Percentiles rank a stretch among this genome's conserved stretches.
Evolutionary conservation across 2,797 vertebrate species (phyloP).

Genomic region (Catharus ustulatus): DNA sequence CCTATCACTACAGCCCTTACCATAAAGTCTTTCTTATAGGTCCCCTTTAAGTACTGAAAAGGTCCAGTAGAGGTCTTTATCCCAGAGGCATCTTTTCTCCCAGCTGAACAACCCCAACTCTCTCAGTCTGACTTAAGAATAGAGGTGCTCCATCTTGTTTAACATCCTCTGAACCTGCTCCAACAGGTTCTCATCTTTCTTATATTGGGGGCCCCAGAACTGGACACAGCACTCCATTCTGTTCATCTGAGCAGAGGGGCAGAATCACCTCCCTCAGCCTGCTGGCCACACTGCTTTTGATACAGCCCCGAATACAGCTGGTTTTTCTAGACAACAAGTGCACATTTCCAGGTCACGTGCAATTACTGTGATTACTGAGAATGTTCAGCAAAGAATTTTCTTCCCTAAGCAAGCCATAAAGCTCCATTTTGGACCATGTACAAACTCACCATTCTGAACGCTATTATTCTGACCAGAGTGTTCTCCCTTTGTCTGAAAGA

Average conservation of each 20-base stretch:
- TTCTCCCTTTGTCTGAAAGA: background rate
- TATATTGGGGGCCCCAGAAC: background rate
- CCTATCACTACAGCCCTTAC: background rate
- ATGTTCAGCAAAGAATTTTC: background rate
- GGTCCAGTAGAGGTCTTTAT: background rate
- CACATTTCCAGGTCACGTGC: rapidly evolving
- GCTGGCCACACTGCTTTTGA: background rate
- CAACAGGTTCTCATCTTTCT: background rate
- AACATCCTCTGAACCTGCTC: background rate
- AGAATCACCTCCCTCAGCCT: background rate
- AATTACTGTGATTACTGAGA: background rate
- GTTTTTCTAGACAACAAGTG: background rate
- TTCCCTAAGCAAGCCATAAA: background rate
- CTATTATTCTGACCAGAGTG: background rate
- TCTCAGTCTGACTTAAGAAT: background rate
- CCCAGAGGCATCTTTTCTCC: background rate
- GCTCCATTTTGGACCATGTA: background rate
- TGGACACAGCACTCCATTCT: background rate
- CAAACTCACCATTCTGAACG: background rate
- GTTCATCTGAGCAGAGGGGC: background rate
- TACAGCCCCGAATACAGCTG: rapidly evolving
- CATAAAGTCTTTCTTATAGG: background rate
- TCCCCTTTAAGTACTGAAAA: background rate
- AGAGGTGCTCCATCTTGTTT: background rate
- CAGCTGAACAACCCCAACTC: background rate